Percentiles rank a stretch among this genome's conserved stretches.
Evolutionary conservation across 30 jellyfish, hydroid and myxozoan genomes (phyloP).

Genomic region (Nemopilema nomurai): DNA sequence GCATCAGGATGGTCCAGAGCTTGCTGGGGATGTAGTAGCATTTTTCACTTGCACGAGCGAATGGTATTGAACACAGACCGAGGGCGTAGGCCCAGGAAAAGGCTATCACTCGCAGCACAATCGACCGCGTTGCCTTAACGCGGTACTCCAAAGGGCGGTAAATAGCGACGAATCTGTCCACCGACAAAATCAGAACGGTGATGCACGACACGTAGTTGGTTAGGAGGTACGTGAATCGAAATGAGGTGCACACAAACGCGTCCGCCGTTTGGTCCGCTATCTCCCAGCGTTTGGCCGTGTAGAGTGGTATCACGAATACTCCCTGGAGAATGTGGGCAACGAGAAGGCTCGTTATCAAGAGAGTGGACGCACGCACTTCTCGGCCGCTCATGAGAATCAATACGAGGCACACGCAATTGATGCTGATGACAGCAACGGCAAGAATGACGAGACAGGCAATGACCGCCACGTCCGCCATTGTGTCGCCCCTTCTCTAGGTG

Average conservation of each 20-base stretch:
- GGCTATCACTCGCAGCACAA: conserved; percentile 35
- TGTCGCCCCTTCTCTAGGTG: background rate
- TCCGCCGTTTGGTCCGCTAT: background rate
- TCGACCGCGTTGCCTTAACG: conserved; percentile 39
- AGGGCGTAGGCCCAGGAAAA: conserved; percentile 70
- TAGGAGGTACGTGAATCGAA: conserved; percentile 83
- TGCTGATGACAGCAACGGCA: conserved; percentile 23
- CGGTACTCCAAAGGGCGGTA: conserved; percentile 62
- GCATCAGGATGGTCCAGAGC: conserved; percentile 79
- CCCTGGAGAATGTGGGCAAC: conserved; percentile 87
- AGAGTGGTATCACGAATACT: conserved; percentile 79
- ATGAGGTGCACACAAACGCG: conserved; percentile 45
- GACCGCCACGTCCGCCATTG: conserved; percentile 38
- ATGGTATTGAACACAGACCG: conserved; percentile 78
- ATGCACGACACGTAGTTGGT: conserved; percentile 83
- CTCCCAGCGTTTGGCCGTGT: conserved; percentile 71
- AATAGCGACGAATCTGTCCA: conserved; percentile 87
- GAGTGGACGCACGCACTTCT: conserved; percentile 46
- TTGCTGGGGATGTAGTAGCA: conserved; percentile 72
- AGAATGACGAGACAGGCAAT: conserved; percentile 23
- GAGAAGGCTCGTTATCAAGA: conserved; percentile 71
- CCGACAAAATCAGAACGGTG: conserved; percentile 59
- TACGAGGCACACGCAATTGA: conserved; percentile 51
- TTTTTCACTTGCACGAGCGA: conserved; percentile 1
- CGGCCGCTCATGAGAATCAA: background rate